Conservation (phyloP, 2,888 invertebrate genomes). For the Pteria penguin region DNA sequence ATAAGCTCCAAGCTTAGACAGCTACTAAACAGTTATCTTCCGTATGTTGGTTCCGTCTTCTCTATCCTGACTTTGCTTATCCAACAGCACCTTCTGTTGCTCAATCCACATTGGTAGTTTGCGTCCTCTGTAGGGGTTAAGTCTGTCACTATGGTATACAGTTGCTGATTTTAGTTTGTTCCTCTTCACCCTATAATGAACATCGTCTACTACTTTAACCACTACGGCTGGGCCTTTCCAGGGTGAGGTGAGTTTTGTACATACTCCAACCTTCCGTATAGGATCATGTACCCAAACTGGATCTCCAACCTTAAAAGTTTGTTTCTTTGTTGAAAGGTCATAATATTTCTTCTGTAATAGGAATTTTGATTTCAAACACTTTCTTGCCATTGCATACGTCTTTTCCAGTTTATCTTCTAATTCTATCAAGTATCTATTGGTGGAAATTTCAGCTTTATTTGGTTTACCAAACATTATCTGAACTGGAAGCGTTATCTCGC, state of each 20-base stretch:
- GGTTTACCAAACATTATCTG: not conserved
- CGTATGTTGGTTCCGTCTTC: not conserved
- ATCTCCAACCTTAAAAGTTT: not conserved
- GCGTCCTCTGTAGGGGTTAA: not conserved
- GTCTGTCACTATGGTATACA: not conserved
- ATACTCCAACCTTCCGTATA: not conserved
- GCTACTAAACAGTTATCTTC: not conserved
- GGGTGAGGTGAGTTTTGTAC: not conserved
- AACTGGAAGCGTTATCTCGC: slow-evolving; percentile 10
- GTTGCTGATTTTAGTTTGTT: not conserved
- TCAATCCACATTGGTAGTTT: not conserved
- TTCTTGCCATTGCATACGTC: not conserved
- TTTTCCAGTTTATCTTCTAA: not conserved
- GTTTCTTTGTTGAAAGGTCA: not conserved
- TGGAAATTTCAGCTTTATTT: not conserved
- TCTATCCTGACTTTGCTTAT: not conserved
- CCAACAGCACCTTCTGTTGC: not conserved
- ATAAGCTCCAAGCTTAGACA: no score
- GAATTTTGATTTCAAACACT: not conserved
- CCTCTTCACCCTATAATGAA: not conserved
- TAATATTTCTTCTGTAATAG: not conserved
- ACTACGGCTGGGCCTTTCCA: not conserved
- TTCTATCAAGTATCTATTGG: not conserved
- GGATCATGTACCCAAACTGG: not conserved
- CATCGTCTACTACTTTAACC: not conserved